Base-by-base conservation (phyloP, 2,797 vertebrate species). In the Adrianichthys oophorus region DNA sequence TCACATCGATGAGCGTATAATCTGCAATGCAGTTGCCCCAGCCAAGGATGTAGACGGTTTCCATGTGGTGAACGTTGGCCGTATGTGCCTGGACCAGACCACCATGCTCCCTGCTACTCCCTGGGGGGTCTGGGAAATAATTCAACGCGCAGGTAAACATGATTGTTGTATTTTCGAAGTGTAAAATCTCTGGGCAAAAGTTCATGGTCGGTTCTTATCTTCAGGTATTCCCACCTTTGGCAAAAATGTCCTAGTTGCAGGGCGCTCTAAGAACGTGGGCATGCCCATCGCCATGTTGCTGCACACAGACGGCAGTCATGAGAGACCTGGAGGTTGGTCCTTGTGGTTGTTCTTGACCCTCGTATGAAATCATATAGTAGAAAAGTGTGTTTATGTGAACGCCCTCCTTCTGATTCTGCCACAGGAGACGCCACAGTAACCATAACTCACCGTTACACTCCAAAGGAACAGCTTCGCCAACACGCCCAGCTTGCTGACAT, bases 221-320 rank as follows among this genome's bases (percentile, higher is more conserved):
- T 37, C 61, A 99, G 97, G 98, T 48, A 99, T 99, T 82, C 92
- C 95, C 0, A 99, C 98, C 0, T 72, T 96, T 42, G 98, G 98
- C 26, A 98, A 96, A 90, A 98, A 98, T 0, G 96, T 99, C 6
- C 87, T 99, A 29, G 98, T 99, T 52, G 96, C 95, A 0, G 98
- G 97, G 32, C 92, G 98, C 52, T 98, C 97, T 0, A 99, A 99
- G 86, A 99, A 99, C 0, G 98, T 99, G 14, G 97, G 98, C 1
- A 98, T 99, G 97, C 98, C 98, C 41, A 98, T 99, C 0, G 97
- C 98, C 1, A 98, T 99, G 97, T 78, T 99, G 18, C 92, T 99
- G 7, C 98, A 99, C 29, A 97, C 96, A 0, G 98, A 99, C 0
- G 95, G 98, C 2, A 78, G 88, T 0, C 98, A 99, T 0, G 97